phyloP scores from a whole-genome alignment of 2,888 invertebrate genomes.

The Leucophenga maculata region DNA sequence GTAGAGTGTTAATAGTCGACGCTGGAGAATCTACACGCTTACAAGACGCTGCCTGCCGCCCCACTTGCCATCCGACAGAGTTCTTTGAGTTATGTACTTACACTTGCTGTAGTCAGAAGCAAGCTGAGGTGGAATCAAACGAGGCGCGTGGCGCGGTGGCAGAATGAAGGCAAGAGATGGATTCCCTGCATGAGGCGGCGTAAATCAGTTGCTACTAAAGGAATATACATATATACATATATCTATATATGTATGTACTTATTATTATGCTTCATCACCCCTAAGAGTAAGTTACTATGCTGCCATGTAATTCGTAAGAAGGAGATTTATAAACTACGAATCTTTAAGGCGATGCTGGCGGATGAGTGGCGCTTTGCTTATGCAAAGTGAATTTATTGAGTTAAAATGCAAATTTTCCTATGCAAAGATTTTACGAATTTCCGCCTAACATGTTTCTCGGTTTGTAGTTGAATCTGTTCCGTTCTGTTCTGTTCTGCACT shows the following conservation, averaged over 20 bases:
- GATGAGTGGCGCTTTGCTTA: conserved; percentile 43
- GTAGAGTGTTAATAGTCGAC: no score
- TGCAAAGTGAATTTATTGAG: conserved; percentile 72
- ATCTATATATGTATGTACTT: conserved; percentile 38
- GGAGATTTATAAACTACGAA: conserved; percentile 61
- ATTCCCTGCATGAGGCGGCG: conserved; percentile 3
- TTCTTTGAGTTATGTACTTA: no score
- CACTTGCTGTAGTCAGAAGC: no score
- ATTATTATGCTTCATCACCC: conserved; percentile 6
- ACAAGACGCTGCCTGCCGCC: no score
- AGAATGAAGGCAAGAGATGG: not conserved
- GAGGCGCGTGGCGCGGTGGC: not conserved
- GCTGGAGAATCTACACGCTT: no score
- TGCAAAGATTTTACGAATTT: conserved; percentile 60
- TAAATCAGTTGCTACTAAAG: conserved; percentile 8
- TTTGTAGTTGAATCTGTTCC: conserved; percentile 4
- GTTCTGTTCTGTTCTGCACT: not conserved
- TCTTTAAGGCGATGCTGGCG: no score
- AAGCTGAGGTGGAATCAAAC: not conserved
- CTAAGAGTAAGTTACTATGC: not conserved
- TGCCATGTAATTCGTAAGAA: conserved; percentile 26
- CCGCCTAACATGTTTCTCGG: conserved; percentile 55
- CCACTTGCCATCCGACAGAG: no score
- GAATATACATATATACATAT: no score
- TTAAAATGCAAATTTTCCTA: conserved; percentile 69